Evolutionary conservation across 2,797 vertebrate genomes (phyloP), one percentile per base, ranked within the genome.

Genomic region (Alectoris magna): DNA sequence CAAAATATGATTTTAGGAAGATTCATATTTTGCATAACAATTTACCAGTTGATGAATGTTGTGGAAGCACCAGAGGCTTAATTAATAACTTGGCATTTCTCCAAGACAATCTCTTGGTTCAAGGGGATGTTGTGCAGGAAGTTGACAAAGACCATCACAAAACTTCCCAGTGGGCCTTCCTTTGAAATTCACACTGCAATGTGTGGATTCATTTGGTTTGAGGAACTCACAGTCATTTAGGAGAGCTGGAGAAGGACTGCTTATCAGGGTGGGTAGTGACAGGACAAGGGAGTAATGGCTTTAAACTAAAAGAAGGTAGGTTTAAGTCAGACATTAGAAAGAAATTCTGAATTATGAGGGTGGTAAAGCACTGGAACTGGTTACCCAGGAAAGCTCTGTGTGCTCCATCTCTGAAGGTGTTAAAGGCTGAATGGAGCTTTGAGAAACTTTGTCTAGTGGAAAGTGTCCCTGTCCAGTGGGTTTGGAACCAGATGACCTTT

Each of bases 1-100:
- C 55, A 93, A 92, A 93, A 71, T 55, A 62, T 34, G 59, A 6
- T 53, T 78, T 79, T 55, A 74, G n/a, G 39, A 87, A 66, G 59
- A 74, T 58, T 77, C 7, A 43, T 43, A 36, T 51, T 87, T 80
- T 89, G 19, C 9, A 23, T 55, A 48, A 68, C 12, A 53, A 23
- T 26, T 64, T 71, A 21, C 5, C 16, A 34, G 36, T 26, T 70
- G 18, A 3, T 77, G 72, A 69, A 5, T 34, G 21, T 10, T 73
- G 31, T 4, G 1, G 56, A 81, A 87, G 18, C 31, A 64, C 15
- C 0, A 0, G 8, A 0, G 26, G 3, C 10, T 91, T 85, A 53
- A 69, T 69, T 43, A 90, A 62, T 23, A 51, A 41, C 8, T 9
- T 26, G 18, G 7, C 21, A 13, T 43, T 14, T 78, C 34, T 86